Percentiles rank a stretch among this genome's conserved stretches.
These are phyloP conservation scores for Limanda limanda DNA, from an alignment of 2,113 vertebrate species.

Conservation along the genomic window DNA sequence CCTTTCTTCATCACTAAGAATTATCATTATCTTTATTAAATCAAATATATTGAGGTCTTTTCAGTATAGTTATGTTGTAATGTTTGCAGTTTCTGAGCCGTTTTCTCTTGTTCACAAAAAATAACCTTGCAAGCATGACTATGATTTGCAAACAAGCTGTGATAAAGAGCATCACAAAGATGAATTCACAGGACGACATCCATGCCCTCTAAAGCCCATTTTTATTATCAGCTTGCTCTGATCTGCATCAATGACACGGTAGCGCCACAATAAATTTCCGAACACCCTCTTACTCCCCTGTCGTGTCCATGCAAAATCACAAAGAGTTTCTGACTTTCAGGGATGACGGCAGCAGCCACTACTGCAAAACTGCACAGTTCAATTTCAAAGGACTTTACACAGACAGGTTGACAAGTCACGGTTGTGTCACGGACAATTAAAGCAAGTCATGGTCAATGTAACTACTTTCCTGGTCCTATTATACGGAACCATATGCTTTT, in stretches of 20 bases:
- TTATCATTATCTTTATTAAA: too few relatives aligned
- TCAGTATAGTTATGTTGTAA: constrained; percentile 28
- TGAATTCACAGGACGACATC: neutral
- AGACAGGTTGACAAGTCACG: constrained; percentile 12
- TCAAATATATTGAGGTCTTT: neutral
- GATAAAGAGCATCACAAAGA: constrained; percentile 8
- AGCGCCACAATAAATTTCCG: neutral
- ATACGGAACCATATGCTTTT: neutral
- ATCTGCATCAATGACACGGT: constrained; percentile 4
- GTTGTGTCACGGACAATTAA: neutral
- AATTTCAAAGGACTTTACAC: neutral
- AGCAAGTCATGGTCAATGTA: neutral
- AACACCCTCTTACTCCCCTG: neutral
- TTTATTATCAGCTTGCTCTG: neutral
- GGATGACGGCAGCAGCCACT: neutral
- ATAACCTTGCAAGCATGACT: neutral
- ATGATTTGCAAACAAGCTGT: constrained; percentile 23
- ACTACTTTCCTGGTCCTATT: neutral
- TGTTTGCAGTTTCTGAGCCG: neutral
- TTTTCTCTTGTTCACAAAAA: neutral
- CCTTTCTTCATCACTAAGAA: neutral
- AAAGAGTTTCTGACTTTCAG: neutral
- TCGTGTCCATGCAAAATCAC: neutral
- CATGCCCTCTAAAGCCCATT: neutral
- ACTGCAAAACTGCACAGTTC: neutral